Evolutionary conservation across 92 coral and sea anemone genomes (phyloP).

Genomic region (Bergia puertoricense): DNA sequence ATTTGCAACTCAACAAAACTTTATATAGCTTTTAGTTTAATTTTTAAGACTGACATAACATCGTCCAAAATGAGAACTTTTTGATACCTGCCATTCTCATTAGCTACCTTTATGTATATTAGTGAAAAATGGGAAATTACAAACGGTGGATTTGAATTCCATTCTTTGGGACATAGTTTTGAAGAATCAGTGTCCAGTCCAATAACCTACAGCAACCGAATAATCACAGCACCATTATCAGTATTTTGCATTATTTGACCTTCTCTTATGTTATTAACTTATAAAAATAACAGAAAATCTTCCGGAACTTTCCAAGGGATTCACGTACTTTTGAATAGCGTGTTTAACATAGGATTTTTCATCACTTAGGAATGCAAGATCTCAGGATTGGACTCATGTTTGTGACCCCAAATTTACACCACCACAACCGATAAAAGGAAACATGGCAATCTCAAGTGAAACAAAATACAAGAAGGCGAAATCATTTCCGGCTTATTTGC

Average conservation of each 20-base stretch:
- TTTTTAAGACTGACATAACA: too few species aligned
- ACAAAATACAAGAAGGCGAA: constrained; percentile 27
- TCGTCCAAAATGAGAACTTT: too few species aligned
- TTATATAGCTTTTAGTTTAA: too few species aligned
- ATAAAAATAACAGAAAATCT: not conserved
- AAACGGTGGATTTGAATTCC: too few species aligned
- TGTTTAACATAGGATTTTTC: constrained; percentile 13
- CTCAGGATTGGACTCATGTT: not conserved
- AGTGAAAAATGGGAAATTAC: too few species aligned
- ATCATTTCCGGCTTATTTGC: constrained; percentile 42
- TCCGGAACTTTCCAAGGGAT: constrained; percentile 4
- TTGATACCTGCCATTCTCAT: too few species aligned
- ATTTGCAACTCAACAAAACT: too few species aligned
- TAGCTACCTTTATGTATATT: too few species aligned
- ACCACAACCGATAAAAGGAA: constrained; percentile 32
- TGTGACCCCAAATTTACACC: constrained; percentile 23
- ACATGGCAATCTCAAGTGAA: constrained; percentile 27
- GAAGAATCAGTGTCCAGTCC: too few species aligned
- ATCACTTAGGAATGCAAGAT: not conserved
- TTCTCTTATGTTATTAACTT: not conserved
- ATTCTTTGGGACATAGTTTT: too few species aligned
- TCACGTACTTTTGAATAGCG: constrained; percentile 19
- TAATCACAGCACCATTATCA: not conserved
- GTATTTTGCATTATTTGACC: not conserved
- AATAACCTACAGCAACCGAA: not conserved